A percentile compares a stretch with the other conserved stretches of the same genome.
phyloP scores from a whole-genome alignment of 2,888 invertebrate genomes.

The Clostera curtula region DNA sequence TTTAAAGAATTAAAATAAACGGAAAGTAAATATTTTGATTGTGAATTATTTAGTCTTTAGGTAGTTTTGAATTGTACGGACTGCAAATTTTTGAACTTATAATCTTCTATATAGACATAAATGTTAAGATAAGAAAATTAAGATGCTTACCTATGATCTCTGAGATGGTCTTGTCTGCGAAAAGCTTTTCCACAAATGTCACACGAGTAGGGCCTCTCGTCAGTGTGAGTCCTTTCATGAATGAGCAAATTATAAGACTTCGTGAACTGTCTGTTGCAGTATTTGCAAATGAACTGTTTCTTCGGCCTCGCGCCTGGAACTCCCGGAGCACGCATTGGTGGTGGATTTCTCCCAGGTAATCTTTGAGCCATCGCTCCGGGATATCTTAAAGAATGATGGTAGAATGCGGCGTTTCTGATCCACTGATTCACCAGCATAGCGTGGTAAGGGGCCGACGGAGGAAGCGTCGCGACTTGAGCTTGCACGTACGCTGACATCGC shows the following conservation, averaged over 20 bases:
- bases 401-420: slow-evolving; percentile 82
- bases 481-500: slow-evolving; percentile 62
- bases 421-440: slow-evolving; percentile 83
- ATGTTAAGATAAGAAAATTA: slow-evolving; percentile 10
- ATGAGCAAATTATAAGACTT: slow-evolving; percentile 98
- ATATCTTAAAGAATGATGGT: slow-evolving; percentile 74
- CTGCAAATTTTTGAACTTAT: too few species aligned
- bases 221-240: slow-evolving; percentile 97
- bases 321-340: slow-evolving; percentile 72
- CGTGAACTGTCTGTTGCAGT: slow-evolving; percentile 97
- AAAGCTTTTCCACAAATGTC: slow-evolving; percentile 98
- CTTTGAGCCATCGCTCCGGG: slow-evolving; percentile 67
- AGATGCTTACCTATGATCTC: slow-evolving; percentile 86
- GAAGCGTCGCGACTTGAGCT: slow-evolving; percentile 62
- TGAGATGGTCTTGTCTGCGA: slow-evolving; percentile 93
- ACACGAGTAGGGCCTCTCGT: slow-evolving; percentile 96
- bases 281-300: slow-evolving; percentile 97
- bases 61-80: too few species aligned
- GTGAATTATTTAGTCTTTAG: too few species aligned
- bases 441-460: slow-evolving; percentile 67
- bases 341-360: slow-evolving; percentile 68
- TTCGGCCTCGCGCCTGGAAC: slow-evolving; percentile 79
- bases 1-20: slow-evolving; percentile 50
- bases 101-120: too few species aligned
- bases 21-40: too few species aligned